Conservation (phyloP, 1,140 invertebrate species). For the Maniola jurtina region DNA sequence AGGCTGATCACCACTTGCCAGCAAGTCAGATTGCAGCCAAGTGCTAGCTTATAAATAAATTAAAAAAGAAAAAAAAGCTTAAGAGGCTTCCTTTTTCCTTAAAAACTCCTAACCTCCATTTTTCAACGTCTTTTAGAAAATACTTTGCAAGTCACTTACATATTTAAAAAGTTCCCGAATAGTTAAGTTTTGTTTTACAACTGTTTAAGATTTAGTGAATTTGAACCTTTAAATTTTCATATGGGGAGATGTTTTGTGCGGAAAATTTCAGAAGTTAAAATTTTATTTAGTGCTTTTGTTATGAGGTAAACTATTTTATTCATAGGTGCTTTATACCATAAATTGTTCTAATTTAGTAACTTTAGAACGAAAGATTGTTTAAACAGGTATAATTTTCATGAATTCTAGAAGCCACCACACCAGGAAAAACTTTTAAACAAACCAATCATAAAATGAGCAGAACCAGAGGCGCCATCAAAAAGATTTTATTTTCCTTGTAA, state of each 20-base stretch:
- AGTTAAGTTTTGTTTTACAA: conserved; percentile 32
- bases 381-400: not conserved
- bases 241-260: not conserved
- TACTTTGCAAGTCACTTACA: conserved; percentile 37
- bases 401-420: no score
- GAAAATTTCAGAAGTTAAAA: not conserved
- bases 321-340: not conserved
- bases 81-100: conserved; percentile 22
- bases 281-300: not conserved
- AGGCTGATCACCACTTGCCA: no score
- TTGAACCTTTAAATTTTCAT: conserved; percentile 18
- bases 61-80: not conserved
- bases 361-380: not conserved
- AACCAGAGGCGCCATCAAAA: not conserved
- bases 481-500: conserved; percentile 9
- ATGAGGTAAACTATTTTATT: not conserved
- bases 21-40: not conserved
- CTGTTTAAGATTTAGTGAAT: conserved; percentile 18
- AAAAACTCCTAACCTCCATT: conserved; percentile 32
- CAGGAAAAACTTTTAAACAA: no score
- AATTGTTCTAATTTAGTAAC: not conserved
- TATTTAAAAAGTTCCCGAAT: conserved; percentile 36
- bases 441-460: no score
- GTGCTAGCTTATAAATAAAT: not conserved
- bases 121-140: conserved; percentile 33